These are phyloP conservation scores for Arnoldichthys spilopterus DNA, from an alignment of 2,797 vertebrate genomes.

Conservation along the genomic window DNA sequence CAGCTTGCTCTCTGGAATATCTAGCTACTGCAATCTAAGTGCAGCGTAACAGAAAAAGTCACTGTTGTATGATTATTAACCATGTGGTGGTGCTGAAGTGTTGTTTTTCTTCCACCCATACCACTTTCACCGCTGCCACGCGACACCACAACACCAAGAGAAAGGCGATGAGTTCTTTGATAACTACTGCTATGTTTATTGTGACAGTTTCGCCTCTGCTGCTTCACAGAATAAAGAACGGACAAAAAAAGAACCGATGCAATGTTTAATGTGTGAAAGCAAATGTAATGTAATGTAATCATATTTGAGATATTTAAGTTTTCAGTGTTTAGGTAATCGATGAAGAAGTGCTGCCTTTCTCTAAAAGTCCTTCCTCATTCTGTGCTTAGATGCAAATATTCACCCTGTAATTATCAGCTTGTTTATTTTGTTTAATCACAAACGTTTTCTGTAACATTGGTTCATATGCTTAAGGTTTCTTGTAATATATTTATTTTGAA, in stretches of 20 bases:
- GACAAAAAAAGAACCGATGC: no score
- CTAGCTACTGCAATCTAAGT: background rate
- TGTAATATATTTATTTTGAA: no score
- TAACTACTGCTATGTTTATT: background rate
- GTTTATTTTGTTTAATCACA: no score
- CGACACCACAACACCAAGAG: background rate
- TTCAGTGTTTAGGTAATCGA: background rate
- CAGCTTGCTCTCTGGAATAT: background rate
- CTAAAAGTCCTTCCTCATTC: background rate
- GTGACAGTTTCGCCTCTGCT: background rate
- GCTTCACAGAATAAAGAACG: no score
- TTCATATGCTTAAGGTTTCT: no score
- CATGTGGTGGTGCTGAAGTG: slow-evolving; percentile 6
- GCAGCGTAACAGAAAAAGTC: background rate
- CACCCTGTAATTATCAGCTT: no score
- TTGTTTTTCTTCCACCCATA: background rate
- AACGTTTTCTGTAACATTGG: no score
- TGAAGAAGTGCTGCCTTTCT: background rate
- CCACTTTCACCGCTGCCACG: background rate
- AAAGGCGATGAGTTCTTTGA: background rate
- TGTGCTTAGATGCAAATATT: background rate
- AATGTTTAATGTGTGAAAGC: no score
- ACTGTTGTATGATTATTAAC: slow-evolving; percentile 1
- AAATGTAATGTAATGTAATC: no score
- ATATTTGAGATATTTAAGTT: background rate